Percentiles rank a stretch among this genome's conserved stretches.
Conservation (phyloP, 2,797 vertebrate species). For the Thamnophis elegans region DNA sequence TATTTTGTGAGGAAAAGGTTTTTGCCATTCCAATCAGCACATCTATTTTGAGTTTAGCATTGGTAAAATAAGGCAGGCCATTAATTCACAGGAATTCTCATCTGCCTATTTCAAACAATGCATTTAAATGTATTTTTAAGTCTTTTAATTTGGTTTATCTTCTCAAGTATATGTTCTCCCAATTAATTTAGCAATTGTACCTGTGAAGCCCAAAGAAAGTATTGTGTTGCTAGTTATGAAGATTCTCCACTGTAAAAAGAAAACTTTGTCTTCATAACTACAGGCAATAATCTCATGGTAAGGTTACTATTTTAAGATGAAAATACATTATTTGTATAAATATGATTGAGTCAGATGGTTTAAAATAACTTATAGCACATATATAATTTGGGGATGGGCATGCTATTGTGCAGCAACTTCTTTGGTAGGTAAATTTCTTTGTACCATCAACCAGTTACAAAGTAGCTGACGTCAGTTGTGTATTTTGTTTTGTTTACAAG, state of each 20-base stretch:
- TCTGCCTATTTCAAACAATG: not conserved
- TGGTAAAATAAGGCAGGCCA: not conserved
- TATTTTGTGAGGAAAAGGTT: not conserved
- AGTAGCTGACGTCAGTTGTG: not conserved
- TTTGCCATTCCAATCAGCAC: not conserved
- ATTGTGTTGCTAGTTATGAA: not conserved
- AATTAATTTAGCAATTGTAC: not conserved
- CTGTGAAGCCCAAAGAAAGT: not conserved
- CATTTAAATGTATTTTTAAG: not conserved
- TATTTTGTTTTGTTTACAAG: not conserved
- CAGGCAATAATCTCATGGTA: slow-evolving; percentile 54
- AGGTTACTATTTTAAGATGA: slow-evolving; percentile 15
- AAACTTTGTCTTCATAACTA: slow-evolving; percentile 26
- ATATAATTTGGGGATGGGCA: too few relatives aligned
- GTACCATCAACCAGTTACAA: too few relatives aligned
- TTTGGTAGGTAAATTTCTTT: too few relatives aligned
- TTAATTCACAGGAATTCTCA: not conserved
- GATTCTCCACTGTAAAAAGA: slow-evolving; percentile 4
- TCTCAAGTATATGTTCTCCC: not conserved
- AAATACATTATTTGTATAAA: not conserved
- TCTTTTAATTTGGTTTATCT: not conserved
- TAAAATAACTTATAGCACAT: too few relatives aligned
- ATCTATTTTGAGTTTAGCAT: not conserved
- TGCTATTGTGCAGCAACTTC: too few relatives aligned
- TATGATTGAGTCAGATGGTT: not conserved